Evolutionary conservation across 2,888 invertebrate genomes (phyloP), one percentile per base, ranked within the genome.

Genomic region (Leptinotarsa haldemani): DNA sequence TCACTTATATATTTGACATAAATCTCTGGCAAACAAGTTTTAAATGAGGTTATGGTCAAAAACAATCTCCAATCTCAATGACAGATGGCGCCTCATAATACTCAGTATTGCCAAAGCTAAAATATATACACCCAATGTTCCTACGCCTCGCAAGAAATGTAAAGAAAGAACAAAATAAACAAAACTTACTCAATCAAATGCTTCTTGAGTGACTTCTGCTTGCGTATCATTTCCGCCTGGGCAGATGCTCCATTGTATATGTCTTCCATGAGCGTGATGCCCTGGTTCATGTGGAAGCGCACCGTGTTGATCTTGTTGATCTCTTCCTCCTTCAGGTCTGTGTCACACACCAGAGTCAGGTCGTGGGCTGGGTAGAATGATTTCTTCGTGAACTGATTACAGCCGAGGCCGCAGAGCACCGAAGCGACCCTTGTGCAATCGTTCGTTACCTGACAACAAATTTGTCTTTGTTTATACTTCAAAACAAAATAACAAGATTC

Each of bases 371-470:
- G 93, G 86, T 93, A 94, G 70, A 93, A 87, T 0, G 96, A 88
- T 65, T 86, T 82, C 22, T 89, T 89, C 0, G 89, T 90, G 1
- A 81, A 79, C 0, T 88, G 87, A 74, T 92, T 87, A 82, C 88
- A 91, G 47, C 98, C 98, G 13, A 98, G 89, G 0, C 98, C 98
- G 87, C 96, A 96, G 48, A 98, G 88, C 16, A 94, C 93, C 22
- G 95, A 93, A 52, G 92, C 93, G 85, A 95, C 94, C 25, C 91
- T 90, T 0, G 91, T 90, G 15, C 90, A 90, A 40, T 88, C 86
- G 0, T 81, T 72, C 15, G 73, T 73, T 4, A 56, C 56, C 53
- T 53, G 20, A 18, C 15, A 50, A 50, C 15, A 50, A 50, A 50
- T 40, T 9, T 12, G 2, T 9, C 9, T 12, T 40, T 40, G 40